Percentiles rank a stretch among this genome's conserved stretches.
These are phyloP conservation scores for Corythucha ciliata DNA, from an alignment of 2,888 invertebrate species.

Conservation along the genomic window DNA sequence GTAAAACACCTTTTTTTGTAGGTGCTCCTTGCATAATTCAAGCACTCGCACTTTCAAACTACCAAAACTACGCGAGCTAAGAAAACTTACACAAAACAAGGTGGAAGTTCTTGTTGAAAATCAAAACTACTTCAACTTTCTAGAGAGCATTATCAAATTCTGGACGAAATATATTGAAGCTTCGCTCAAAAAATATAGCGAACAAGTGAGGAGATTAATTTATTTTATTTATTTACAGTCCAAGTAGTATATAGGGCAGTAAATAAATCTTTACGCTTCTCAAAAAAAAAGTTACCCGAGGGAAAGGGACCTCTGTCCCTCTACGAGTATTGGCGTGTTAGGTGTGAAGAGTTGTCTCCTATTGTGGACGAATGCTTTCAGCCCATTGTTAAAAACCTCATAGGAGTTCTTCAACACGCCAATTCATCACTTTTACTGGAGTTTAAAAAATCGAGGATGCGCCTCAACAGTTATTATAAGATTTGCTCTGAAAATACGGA, in stretches of 20 bases:
- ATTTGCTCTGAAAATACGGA: constrained; percentile 19
- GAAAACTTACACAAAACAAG: too few species aligned
- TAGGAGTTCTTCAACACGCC: constrained; percentile 2
- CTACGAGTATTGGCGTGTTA: constrained; percentile 18
- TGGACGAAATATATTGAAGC: constrained; percentile 14
- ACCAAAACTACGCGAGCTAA: too few species aligned
- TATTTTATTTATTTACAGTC: too few species aligned
- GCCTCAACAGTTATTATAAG: constrained; percentile 10
- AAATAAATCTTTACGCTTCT: too few species aligned
- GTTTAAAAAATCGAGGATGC: constrained; percentile 4
- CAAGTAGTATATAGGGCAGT: too few species aligned
- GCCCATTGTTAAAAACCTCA: constrained; percentile 9
- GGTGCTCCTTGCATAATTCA: too few species aligned
- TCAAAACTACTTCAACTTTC: too few species aligned
- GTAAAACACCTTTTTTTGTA: too few species aligned
- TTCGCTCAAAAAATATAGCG: constrained; percentile 11
- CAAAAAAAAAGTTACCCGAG: constrained; percentile 15
- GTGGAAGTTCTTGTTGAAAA: too few species aligned
- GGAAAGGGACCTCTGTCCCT: constrained; percentile 21
- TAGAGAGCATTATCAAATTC: constrained; percentile 5
- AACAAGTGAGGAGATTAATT: constrained; percentile 8
- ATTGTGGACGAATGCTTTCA: constrained; percentile 15
- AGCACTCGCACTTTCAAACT: too few species aligned
- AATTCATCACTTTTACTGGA: constrained; percentile 10
- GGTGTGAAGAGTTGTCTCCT: constrained; percentile 13